These are phyloP conservation scores for Anser cygnoides DNA, from an alignment of 2,113 vertebrate genomes.

Conservation along the genomic window DNA sequence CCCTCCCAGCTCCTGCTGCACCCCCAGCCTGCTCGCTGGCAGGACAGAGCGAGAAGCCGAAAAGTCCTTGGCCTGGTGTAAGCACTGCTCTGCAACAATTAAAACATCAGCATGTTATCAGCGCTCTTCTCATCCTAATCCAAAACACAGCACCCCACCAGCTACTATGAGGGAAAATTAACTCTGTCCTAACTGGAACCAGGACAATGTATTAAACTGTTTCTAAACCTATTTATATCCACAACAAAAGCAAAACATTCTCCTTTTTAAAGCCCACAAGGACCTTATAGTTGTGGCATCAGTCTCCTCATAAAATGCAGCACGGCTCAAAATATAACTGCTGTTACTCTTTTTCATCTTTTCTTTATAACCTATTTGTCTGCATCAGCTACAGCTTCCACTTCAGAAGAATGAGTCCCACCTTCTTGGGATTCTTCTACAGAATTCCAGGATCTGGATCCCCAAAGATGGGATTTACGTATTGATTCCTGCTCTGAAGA, in stretches of 20 bases:
- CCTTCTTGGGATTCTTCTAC: not conserved
- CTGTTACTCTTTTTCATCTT: not conserved
- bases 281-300: not conserved
- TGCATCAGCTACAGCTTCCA: not conserved
- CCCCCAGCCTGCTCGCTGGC: too few relatives aligned
- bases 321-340: not conserved
- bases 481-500: not conserved
- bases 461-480: not conserved
- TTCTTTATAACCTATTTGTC: fast-evolving
- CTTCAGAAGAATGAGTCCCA: not conserved
- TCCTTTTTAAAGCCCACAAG: not conserved
- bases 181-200: too few relatives aligned
- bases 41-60: too few relatives aligned
- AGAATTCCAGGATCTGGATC: not conserved
- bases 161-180: too few relatives aligned
- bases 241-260: not conserved
- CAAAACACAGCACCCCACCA: too few relatives aligned
- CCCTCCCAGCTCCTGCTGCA: too few relatives aligned
- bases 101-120: too few relatives aligned
- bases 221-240: not conserved
- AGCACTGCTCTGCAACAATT: too few relatives aligned
- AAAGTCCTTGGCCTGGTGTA: too few relatives aligned
- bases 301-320: not conserved
- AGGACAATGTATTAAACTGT: not conserved
- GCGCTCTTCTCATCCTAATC: too few relatives aligned